Conservation (phyloP, 1,140 invertebrate species). For the Drosophila arizonae region DNA sequence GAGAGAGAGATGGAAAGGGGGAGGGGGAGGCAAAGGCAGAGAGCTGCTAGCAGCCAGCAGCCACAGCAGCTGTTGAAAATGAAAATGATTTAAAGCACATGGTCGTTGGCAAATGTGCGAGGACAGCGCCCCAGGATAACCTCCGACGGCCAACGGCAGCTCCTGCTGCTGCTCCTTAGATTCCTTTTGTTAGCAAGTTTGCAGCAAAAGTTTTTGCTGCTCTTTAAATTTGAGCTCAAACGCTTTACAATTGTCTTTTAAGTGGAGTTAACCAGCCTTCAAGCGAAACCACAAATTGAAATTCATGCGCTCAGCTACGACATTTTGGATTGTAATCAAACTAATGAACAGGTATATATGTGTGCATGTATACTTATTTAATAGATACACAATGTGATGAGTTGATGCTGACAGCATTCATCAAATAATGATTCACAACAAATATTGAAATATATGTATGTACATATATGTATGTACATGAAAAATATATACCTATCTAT, state of each 20-base stretch:
- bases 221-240: constrained; percentile 52
- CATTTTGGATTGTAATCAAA: constrained; percentile 56
- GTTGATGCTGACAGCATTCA: too few relatives aligned
- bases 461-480: too few relatives aligned
- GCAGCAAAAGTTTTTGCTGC: constrained; percentile 31
- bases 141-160: background rate
- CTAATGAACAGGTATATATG: constrained; percentile 47
- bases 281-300: constrained; percentile 9
- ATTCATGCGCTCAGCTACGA: background rate
- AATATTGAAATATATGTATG: background rate
- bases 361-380: background rate
- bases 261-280: constrained; percentile 1
- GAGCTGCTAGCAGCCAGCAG: constrained; percentile 30
- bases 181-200: constrained; percentile 33
- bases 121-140: constrained; percentile 18
- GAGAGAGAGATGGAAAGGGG: too few relatives aligned
- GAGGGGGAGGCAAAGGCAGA: background rate
- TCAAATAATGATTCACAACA: too few relatives aligned
- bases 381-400: background rate
- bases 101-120: constrained; percentile 11
- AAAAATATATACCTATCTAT: too few relatives aligned
- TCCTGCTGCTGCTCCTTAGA: background rate
- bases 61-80: constrained; percentile 71
- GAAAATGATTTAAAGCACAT: constrained; percentile 80
- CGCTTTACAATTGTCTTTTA: constrained; percentile 13